A percentile compares a stretch with the other conserved stretches of the same genome.
These are phyloP conservation scores for Diploscapter pachys DNA, from an alignment of 1,140 invertebrate species.

Conservation along the genomic window DNA sequence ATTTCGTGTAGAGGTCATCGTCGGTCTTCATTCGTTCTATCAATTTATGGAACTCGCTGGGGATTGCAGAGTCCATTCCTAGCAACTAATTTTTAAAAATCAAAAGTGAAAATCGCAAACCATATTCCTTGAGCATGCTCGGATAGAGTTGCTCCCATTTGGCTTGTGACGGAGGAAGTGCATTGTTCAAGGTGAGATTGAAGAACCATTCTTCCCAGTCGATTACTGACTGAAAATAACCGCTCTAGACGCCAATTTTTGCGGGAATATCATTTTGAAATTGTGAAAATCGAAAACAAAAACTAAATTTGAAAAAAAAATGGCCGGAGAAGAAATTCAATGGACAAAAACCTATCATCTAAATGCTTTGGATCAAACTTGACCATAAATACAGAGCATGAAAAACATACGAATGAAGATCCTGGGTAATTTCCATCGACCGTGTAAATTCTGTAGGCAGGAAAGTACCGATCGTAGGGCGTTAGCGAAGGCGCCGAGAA, in stretches of 20 bases:
- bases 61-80: too few species aligned
- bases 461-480: constrained; percentile 73
- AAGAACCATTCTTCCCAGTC: constrained; percentile 49
- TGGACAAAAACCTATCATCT: background rate
- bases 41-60: too few species aligned
- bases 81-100: too few species aligned
- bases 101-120: too few species aligned
- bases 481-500: constrained; percentile 46
- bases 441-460: constrained; percentile 90
- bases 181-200: constrained; percentile 41
- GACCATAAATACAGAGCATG: background rate
- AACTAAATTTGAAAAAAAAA: background rate
- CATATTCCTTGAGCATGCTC: too few species aligned
- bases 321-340: background rate
- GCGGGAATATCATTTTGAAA: too few species aligned
- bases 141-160: too few species aligned
- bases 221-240: constrained; percentile 39
- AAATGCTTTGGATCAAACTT: background rate
- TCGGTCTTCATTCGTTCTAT: too few species aligned
- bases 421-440: constrained; percentile 72
- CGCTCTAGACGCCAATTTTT: too few species aligned
- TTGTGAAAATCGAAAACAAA: too few species aligned
- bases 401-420: constrained; percentile 38
- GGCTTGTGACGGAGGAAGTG: too few species aligned
- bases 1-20: too few species aligned